Evolutionary conservation across 2,113 vertebrate genomes (phyloP), one percentile per base, ranked within the genome.

Genomic region (Marcusenius ussheri): DNA sequence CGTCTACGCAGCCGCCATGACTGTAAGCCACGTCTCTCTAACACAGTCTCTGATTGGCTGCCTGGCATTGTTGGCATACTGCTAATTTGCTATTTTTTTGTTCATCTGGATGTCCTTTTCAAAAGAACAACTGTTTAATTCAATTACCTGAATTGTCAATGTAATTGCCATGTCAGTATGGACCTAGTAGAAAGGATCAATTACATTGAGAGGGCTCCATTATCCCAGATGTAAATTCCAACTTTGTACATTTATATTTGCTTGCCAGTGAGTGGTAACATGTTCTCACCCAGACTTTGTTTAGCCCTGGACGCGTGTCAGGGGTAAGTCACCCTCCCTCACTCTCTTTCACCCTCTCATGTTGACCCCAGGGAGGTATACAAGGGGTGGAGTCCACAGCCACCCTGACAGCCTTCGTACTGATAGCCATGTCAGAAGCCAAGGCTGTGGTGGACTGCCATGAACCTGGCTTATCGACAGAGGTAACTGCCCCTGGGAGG

Each of bases 401-500:
- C 15, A 96, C 98, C 0, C 95, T 99, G 74, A 98, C 98, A 0
- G 96, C 98, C 19, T 98, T 99, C 0, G 95, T 97, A 39, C 92
- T 98, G 85, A 91, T 98, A 0, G 96, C 98, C 0, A 90, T 99
- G 19, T 70, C 94, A 5, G 97, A 98, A 88, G 93, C 97, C 88
- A 62, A 89, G 91, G 91, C 0, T 88, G 93, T 93, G 91, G 95
- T 39, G 92, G 92, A n/a, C 88, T 91, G 15, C 92, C 93, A 0
- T 45, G 96, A 94, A 94, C 93, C 0, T 97, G 96, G 80, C 88
- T 93, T 96, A 2, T 27, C 88, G 15, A 77, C 85, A 80, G 50
- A 90, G 70, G 91, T 92, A 91, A 90, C 35, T 49, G 42, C 56
- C 45, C 19, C 35, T 62, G 21, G 17, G 77, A 3, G n/a, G 21